Evolutionary conservation across 92 coral and sea anemone species (phyloP), one percentile per base, ranked within the genome.

Genomic region (Pocillopora meandrina): DNA sequence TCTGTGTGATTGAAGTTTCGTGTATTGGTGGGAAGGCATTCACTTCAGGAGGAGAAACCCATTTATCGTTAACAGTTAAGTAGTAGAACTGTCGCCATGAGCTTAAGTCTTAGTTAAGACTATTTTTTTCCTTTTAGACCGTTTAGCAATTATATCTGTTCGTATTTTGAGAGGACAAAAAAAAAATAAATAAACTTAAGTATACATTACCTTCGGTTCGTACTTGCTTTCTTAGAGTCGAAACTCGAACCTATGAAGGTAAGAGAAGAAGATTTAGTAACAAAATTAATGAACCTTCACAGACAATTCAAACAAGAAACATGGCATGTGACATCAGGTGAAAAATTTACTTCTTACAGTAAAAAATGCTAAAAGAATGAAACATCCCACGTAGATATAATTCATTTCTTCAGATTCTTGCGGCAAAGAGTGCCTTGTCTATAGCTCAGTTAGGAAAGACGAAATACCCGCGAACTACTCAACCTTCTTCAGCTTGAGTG

Each of bases 341-440:
- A 21, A 13, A 62, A 42, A 11, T 52, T 55, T 10, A 52, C 23
- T 2, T 56, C 92, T 90, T 85, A 90, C 93, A 67, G 87, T 35
- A 67, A 90, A 82, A 65, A 31, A 76, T 74, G 65, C 72, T 58
- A 82, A 21, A 56, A 86, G 69, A 69, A 68, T 70, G 65, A 33
- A 86, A 64, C 65, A 63, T 71, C 72, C 71, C 56, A 76, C 31
- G 63, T 19, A 52, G 61, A 59, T 47, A 61, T 26, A 80, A 23
- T 26, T 71, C 78, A 78, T 88, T 65, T 86, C 71, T 76, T 78
- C 72, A 78, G 18, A 64, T 58, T 35, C 82, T 79, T 78, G 94
- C 94, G 86, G 90, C 72, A 66, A 65, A 56, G 5, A 56, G 56
- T 85, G 88, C 92, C 90, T 88, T 91, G 94, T 88, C 94, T 77